These are phyloP conservation scores for Tangara arthus DNA, from an alignment of 2,797 vertebrate species.

Conservation along the genomic window DNA sequence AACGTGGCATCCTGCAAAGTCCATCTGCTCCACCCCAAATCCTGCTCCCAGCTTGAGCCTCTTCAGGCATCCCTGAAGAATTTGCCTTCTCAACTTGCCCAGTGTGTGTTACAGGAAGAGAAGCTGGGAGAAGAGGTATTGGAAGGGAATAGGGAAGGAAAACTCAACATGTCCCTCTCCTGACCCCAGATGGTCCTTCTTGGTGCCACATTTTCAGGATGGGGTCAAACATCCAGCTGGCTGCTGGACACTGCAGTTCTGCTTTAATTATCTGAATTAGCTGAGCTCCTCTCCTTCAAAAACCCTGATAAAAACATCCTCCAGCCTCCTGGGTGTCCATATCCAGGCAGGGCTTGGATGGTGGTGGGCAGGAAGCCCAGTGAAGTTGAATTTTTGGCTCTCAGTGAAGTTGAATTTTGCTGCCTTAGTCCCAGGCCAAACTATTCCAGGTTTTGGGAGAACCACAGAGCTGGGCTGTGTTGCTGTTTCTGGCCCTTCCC, in stretches of 20 bases:
- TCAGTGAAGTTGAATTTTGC: neutral
- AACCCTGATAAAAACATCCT: neutral
- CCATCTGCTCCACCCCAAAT: neutral
- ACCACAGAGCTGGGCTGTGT: neutral
- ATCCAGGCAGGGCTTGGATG: neutral
- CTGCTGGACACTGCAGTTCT: neutral
- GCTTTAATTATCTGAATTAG: neutral
- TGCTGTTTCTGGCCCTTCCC: neutral
- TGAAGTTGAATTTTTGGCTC: neutral
- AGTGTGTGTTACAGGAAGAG: neutral
- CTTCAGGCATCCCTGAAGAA: neutral
- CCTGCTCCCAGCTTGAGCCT: neutral
- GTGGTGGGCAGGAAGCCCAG: neutral
- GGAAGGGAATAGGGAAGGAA: neutral
- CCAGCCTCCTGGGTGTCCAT: neutral
- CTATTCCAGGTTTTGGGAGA: neutral
- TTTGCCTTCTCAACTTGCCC: neutral
- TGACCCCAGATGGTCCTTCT: neutral
- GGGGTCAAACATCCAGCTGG: neutral
- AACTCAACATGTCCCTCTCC: neutral
- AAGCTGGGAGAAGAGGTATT: neutral
- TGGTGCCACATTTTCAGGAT: neutral
- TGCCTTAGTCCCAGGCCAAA: neutral
- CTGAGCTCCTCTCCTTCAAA: neutral
- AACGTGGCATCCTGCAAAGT: accelerated